Conservation (phyloP, 1,140 invertebrate species). For the Eurosta solidaginis region DNA sequence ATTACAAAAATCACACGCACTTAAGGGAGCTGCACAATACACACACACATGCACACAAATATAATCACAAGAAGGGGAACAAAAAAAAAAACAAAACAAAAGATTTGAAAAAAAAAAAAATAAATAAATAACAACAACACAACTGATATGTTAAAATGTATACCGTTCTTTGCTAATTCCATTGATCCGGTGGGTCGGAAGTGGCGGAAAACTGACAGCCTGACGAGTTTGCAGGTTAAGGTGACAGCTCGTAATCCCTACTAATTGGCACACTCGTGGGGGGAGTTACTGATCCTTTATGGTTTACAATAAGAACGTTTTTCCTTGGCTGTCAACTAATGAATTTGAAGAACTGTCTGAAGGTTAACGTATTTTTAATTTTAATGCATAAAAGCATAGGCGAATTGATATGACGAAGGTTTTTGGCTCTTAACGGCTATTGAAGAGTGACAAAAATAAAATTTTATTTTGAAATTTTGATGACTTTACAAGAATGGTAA, state of each 20-base stretch:
- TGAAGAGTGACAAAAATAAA: neutral
- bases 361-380: neutral
- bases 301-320: neutral
- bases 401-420: neutral
- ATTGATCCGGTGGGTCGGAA: neutral
- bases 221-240: constrained; percentile 10
- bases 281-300: neutral
- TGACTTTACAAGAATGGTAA: neutral
- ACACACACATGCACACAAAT: no score
- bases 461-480: neutral
- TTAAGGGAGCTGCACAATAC: neutral
- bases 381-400: neutral
- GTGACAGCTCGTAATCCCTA: neutral
- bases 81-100: neutral
- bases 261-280: neutral
- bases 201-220: neutral
- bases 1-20: constrained; percentile 36
- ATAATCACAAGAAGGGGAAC: no score
- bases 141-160: neutral
- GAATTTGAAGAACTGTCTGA: constrained; percentile 30
- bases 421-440: neutral
- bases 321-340: neutral
- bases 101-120: no score
- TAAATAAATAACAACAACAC: neutral
- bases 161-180: neutral